phyloP scores from a whole-genome alignment of 2,797 vertebrate species.

The Phalanger gymnotis region DNA sequence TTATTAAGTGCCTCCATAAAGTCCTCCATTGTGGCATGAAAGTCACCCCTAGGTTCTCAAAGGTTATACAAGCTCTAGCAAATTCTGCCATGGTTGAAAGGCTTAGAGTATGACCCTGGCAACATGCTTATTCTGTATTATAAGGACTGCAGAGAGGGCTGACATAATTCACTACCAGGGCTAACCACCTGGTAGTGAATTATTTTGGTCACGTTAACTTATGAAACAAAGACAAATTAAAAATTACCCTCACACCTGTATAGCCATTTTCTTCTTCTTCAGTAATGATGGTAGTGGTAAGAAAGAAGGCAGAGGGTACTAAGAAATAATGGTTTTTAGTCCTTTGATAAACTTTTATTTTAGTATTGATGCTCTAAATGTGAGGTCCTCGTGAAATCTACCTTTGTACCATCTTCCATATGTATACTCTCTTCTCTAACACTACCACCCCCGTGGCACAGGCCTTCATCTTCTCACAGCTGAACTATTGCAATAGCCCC shows the following conservation, averaged over 20 bases:
- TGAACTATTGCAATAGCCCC: neutral
- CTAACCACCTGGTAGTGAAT: neutral
- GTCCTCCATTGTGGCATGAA: neutral
- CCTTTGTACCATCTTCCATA: neutral
- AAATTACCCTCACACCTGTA: neutral
- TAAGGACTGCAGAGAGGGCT: neutral
- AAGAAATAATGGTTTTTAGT: neutral
- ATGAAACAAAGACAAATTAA: neutral
- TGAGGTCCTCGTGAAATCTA: neutral
- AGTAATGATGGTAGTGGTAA: neutral
- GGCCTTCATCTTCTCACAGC: neutral
- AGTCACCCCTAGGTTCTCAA: neutral
- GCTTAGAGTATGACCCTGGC: neutral
- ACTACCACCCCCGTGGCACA: neutral
- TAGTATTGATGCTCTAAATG: neutral
- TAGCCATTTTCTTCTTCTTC: neutral
- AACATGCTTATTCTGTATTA: neutral
- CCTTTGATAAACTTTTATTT: neutral
- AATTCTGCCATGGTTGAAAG: neutral
- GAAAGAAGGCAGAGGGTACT: neutral
- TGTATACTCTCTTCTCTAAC: neutral
- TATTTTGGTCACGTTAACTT: neutral
- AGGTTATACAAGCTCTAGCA: neutral
- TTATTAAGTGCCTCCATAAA: neutral
- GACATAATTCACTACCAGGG: neutral